These are phyloP conservation scores for Diploptera punctata DNA, from an alignment of 2,888 invertebrate species.

Conservation along the genomic window DNA sequence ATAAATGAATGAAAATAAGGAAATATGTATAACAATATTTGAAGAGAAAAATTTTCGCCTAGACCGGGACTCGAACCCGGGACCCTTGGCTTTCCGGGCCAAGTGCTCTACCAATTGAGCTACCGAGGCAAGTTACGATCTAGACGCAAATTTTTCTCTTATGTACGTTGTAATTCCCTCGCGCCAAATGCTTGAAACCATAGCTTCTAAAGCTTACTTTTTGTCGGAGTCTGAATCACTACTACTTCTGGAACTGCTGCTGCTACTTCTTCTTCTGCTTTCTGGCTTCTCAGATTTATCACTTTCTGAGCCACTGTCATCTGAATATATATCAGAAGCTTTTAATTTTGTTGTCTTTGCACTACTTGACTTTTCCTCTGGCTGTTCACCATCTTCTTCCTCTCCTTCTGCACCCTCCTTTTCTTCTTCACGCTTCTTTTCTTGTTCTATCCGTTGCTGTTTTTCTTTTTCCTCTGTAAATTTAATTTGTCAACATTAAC, in stretches of 20 bases:
- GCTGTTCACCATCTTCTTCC: conserved; percentile 41
- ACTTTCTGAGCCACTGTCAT: conserved; percentile 77
- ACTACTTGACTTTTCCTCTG: conserved; percentile 56
- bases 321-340: conserved; percentile 95
- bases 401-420: conserved; percentile 55
- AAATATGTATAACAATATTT: conserved; percentile 10
- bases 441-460: conserved; percentile 55
- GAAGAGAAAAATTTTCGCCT: no score
- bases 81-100: no score
- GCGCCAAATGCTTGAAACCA: no score
- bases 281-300: conserved; percentile 61
- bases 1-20: not conserved
- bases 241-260: conserved; percentile 51
- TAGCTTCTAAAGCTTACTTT: conserved; percentile 56
- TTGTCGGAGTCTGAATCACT: conserved; percentile 51
- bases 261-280: conserved; percentile 53
- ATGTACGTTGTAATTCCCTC: no score
- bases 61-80: no score
- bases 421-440: conserved; percentile 52
- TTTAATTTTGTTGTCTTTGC: conserved; percentile 76
- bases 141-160: no score
- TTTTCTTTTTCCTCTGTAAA: conserved; percentile 61
- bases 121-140: no score
- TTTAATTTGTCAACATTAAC: no score
- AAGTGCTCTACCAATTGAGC: no score